Base-by-base conservation (phyloP, 1,140 invertebrate species). In the Euura lappo region DNA sequence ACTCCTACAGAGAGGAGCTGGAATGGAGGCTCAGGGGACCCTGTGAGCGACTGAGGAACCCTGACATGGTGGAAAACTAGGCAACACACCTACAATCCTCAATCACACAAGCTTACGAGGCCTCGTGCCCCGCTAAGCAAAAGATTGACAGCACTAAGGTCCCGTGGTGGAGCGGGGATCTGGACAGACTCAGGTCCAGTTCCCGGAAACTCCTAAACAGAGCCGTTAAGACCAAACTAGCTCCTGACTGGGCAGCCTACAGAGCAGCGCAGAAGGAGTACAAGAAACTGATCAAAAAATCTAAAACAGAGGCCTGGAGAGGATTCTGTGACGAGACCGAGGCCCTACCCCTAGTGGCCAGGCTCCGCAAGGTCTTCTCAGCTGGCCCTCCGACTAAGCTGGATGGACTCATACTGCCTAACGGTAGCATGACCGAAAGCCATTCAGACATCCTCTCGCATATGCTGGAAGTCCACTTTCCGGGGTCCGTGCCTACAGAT, bases 271-370 rank as follows among this genome's bases (percentile, higher is more conserved):
- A 72, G 28, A 72, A 11, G 28, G 42, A 44, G 7, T 67, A 72
- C 42, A 72, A 72, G 13, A 72, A 68, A 43, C 71, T 72, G 45
- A 42, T 72, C 10, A 67, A 68, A 46, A 72, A 8, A 6, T 72
- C 71, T 8, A 72, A 72, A 45, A 11, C 8, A 8, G 65, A 64
- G 44, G 71, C 65, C 65, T 72, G 71, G 3, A 46, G 10, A 46
- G 51, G 51, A 46, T 72, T 72, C 65, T n/a, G n/a, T n/a, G n/a
- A n/a, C n/a, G n/a, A n/a, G n/a, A n/a, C n/a, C n/a, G n/a, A n/a
- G n/a, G n/a, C 45, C 11, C 65, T 72, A 47, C 65, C 71, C 0
- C 28, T 60, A 47, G 71, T 72, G 11, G 65, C 71, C 65, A 68
- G 65, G 13, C 71, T 46, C 43, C 64, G 65, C 65, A 72, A 42